phyloP scores from a whole-genome alignment of 1,140 invertebrate species.

The Akabosia matsudoensis region DNA sequence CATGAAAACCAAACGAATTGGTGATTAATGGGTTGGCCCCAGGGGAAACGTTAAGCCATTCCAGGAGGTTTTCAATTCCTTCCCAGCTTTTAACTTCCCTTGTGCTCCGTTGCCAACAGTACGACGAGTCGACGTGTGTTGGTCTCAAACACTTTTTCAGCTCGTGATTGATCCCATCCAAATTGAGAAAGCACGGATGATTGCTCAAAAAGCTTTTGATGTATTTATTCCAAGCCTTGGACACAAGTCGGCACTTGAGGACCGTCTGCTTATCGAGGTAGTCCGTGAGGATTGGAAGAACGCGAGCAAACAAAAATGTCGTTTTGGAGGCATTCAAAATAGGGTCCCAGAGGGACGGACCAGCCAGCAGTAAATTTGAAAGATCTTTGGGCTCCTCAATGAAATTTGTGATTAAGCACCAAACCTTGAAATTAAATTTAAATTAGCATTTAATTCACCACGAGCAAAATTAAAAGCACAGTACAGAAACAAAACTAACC shows the following conservation, averaged over 20 bases:
- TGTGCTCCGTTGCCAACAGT: neutral
- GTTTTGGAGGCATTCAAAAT: neutral
- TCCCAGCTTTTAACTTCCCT: neutral
- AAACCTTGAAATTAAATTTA: too few relatives aligned
- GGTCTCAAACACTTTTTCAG: neutral
- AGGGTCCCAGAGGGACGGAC: too few relatives aligned
- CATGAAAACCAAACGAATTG: neutral
- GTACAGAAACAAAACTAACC: too few relatives aligned
- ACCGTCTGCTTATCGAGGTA: neutral
- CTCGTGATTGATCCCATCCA: neutral
- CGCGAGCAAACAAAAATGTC: neutral
- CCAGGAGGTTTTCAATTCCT: neutral
- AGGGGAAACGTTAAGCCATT: neutral
- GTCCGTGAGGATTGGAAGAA: neutral
- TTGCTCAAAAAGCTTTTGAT: neutral
- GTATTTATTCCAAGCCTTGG: neutral
- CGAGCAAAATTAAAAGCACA: too few relatives aligned
- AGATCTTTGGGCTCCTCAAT: too few relatives aligned
- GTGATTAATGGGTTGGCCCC: neutral
- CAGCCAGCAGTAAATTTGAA: too few relatives aligned
- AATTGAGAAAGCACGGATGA: neutral
- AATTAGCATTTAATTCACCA: too few relatives aligned
- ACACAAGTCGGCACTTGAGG: neutral
- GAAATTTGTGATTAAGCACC: too few relatives aligned
- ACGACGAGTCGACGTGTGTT: neutral